Conservation (phyloP, 2,113 vertebrate genomes). For the Mirounga angustirostris region DNA sequence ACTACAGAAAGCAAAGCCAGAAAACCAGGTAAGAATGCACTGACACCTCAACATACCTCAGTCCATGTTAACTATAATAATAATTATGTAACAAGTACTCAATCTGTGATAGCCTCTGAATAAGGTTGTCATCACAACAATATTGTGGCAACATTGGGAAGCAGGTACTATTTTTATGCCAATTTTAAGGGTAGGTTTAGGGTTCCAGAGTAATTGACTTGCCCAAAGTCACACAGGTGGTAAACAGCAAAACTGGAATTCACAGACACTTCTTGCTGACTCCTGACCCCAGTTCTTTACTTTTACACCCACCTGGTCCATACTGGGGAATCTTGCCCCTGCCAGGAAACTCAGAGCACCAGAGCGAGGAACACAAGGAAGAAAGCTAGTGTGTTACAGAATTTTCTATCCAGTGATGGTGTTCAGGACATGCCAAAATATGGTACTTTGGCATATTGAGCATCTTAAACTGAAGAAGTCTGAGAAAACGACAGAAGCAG, state of each 20-base stretch:
- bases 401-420: background rate
- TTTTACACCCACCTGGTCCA: background rate
- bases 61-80: background rate
- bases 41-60: background rate
- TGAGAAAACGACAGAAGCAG: background rate
- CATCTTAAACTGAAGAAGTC: background rate
- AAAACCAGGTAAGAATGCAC: background rate
- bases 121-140: background rate
- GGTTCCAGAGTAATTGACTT: background rate
- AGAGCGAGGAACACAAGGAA: background rate
- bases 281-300: background rate
- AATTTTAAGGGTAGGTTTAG: background rate
- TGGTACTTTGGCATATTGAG: background rate
- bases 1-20: background rate
- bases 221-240: background rate
- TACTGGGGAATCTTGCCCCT: background rate
- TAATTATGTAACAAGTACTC: background rate
- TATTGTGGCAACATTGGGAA: background rate
- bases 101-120: background rate
- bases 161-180: background rate
- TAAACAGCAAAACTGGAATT: background rate
- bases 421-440: background rate
- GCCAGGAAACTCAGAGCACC: background rate
- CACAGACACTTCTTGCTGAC: fast-evolving
- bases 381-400: background rate